These are phyloP conservation scores for Dryas iulia DNA, from an alignment of 1,140 invertebrate species.

Conservation along the genomic window DNA sequence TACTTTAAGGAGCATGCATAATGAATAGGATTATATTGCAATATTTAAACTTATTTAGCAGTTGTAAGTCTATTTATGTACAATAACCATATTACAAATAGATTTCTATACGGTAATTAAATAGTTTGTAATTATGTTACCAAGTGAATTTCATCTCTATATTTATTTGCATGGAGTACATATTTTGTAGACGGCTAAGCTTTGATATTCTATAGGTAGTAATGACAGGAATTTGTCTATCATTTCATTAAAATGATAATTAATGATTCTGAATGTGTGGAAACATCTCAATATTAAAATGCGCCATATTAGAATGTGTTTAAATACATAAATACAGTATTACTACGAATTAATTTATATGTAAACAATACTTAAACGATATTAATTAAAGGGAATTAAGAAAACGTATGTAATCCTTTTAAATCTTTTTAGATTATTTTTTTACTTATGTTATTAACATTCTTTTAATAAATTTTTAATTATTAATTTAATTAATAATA, in stretches of 20 bases:
- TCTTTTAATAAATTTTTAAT: too few species aligned
- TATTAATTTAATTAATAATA: not conserved
- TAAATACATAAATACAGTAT: not conserved
- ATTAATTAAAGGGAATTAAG: too few species aligned
- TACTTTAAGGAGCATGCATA: not conserved
- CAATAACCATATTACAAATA: not conserved
- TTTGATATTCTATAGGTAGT: not conserved
- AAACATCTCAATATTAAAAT: not conserved
- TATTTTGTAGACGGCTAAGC: not conserved
- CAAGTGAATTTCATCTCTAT: not conserved
- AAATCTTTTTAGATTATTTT: not conserved
- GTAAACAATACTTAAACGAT: not conserved
- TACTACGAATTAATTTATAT: not conserved
- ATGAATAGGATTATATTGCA: not conserved
- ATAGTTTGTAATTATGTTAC: not conserved
- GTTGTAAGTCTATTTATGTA: not conserved
- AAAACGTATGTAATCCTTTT: not conserved
- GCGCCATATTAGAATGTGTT: constrained; percentile 3
- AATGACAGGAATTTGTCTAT: not conserved
- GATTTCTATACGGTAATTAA: not conserved
- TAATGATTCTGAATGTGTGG: not conserved
- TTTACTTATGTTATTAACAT: too few species aligned
- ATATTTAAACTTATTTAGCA: not conserved
- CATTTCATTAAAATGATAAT: not conserved
- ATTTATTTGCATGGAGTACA: not conserved